These are phyloP conservation scores for Lepidothrix coronata DNA, from an alignment of 2,113 vertebrate species.

Conservation along the genomic window DNA sequence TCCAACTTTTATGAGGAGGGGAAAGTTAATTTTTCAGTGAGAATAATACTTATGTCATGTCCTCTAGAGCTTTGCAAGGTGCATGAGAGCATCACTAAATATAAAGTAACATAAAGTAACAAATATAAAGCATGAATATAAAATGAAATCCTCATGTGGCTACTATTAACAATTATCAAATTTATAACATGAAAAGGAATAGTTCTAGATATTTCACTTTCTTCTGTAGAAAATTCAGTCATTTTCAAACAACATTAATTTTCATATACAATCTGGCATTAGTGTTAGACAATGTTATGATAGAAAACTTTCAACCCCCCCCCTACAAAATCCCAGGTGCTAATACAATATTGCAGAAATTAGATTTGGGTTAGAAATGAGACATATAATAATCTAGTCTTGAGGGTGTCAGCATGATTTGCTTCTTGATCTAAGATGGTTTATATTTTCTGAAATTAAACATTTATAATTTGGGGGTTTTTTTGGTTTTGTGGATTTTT, in stretches of 20 bases:
- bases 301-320: neutral
- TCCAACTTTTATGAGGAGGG: neutral
- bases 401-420: neutral
- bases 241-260: neutral
- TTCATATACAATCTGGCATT: neutral
- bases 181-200: neutral
- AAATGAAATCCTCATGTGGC: neutral
- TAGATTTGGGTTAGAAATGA: neutral
- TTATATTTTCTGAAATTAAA: neutral
- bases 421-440: neutral
- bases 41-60: neutral
- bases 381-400: neutral
- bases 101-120: neutral
- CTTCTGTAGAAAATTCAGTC: neutral
- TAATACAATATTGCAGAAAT: neutral
- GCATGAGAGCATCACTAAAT: neutral
- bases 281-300: neutral
- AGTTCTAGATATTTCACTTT: neutral
- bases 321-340: neutral
- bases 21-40: neutral
- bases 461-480: accelerated
- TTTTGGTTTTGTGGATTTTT: neutral
- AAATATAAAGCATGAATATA: neutral
- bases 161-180: neutral
- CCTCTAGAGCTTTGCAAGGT: neutral